These are phyloP conservation scores for Chroicocephalus ridibundus DNA, from an alignment of 2,113 vertebrate species.

Conservation along the genomic window DNA sequence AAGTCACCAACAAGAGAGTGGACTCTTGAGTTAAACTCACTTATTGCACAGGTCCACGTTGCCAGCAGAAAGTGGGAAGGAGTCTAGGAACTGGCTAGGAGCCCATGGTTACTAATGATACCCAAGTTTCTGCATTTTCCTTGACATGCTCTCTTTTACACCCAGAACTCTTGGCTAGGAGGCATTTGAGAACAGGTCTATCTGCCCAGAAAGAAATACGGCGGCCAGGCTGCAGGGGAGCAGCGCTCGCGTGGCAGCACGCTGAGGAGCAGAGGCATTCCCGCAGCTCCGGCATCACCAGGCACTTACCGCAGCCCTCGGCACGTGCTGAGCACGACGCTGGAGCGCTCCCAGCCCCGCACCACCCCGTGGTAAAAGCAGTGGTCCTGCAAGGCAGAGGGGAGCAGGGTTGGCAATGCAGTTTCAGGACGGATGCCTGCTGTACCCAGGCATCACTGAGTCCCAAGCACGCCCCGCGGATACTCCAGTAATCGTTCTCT, in stretches of 20 bases:
- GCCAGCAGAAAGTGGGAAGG: not conserved
- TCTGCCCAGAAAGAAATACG: not conserved
- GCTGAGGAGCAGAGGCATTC: not conserved
- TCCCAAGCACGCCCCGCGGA: rapidly evolving
- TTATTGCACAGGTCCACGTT: rapidly evolving
- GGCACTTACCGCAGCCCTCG: conserved; percentile 85
- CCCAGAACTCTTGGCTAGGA: not conserved
- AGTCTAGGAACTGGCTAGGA: not conserved
- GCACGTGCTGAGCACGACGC: conserved; percentile 87
- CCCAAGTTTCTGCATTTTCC: not conserved
- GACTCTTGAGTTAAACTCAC: not conserved
- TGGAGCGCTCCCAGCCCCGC: conserved; percentile 77
- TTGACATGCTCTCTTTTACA: rapidly evolving
- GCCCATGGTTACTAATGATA: rapidly evolving
- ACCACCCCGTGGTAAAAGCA: conserved; percentile 93
- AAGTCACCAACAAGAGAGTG: not conserved
- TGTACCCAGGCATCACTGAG: not conserved
- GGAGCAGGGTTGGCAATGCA: not conserved
- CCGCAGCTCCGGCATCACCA: not conserved
- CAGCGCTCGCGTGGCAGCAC: rapidly evolving
- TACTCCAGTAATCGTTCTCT: not conserved
- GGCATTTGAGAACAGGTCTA: not conserved
- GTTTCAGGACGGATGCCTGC: rapidly evolving
- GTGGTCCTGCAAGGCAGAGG: conserved; percentile 80
- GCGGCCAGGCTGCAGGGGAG: not conserved